These are phyloP conservation scores for Cheiracanthium punctorium DNA, from an alignment of 2,888 invertebrate genomes.

Conservation along the genomic window DNA sequence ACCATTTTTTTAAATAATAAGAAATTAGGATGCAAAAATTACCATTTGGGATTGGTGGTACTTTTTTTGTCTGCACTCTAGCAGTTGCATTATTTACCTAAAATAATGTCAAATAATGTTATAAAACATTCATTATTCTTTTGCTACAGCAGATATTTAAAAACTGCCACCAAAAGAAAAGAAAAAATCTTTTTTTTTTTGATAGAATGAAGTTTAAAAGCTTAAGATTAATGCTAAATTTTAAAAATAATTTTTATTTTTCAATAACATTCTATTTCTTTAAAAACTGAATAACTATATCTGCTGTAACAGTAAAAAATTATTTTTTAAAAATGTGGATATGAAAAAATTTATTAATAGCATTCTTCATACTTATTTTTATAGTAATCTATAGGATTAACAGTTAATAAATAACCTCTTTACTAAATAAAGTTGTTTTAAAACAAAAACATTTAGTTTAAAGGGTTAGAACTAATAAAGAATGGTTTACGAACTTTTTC, in stretches of 20 bases:
- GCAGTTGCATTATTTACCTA: slow-evolving; percentile 99
- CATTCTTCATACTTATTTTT: not conserved
- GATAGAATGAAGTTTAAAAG: not conserved
- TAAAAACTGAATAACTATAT: not conserved
- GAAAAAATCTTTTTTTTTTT: not conserved
- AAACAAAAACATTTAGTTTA: not conserved
- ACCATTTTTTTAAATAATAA: too few species aligned
- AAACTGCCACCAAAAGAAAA: not conserved
- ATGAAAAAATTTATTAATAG: not conserved
- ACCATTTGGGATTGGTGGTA: slow-evolving; percentile 88
- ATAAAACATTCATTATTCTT: not conserved
- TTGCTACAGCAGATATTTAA: slow-evolving; percentile 34
- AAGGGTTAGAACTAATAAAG: not conserved
- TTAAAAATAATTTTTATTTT: too few species aligned
- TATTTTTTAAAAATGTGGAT: not conserved
- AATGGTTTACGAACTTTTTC: not conserved
- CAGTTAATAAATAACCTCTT: not conserved
- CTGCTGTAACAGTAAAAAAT: not conserved
- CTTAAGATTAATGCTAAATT: not conserved
- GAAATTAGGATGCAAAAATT: slow-evolving; percentile 2
- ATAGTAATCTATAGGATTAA: not conserved
- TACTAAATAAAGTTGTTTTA: too few species aligned
- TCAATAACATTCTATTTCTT: too few species aligned
- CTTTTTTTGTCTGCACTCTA: slow-evolving; percentile 99
- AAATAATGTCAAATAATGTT: slow-evolving; percentile 71